Evolutionary conservation across 2,113 vertebrate genomes (phyloP).

Genomic region (Hydropotes inermis): DNA sequence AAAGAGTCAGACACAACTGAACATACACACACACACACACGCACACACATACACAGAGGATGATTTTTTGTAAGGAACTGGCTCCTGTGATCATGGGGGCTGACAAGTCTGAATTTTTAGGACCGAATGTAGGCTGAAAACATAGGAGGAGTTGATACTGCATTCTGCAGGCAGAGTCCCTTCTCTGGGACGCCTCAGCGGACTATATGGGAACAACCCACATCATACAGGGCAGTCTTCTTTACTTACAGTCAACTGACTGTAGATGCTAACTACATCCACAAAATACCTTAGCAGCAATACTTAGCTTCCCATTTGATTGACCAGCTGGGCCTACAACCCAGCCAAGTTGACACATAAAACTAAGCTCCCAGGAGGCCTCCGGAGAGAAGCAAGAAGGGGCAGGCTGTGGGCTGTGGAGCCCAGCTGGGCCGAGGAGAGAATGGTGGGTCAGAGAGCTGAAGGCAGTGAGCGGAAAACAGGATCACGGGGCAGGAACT

Average conservation of each 20-base stretch:
- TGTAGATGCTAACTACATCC: not conserved
- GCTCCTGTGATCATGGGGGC: not conserved
- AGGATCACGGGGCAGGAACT: accelerated
- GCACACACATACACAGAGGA: not conserved
- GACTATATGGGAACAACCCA: not conserved
- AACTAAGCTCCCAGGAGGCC: not conserved
- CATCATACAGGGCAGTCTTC: not conserved
- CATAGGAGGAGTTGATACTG: accelerated
- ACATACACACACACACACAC: not conserved
- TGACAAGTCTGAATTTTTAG: not conserved
- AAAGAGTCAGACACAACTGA: not conserved
- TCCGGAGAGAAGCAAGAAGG: not conserved
- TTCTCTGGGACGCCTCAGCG: not conserved
- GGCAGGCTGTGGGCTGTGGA: not conserved
- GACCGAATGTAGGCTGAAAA: not conserved
- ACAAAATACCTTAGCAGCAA: not conserved
- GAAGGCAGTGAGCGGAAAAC: accelerated
- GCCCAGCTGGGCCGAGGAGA: not conserved
- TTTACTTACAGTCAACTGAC: not conserved
- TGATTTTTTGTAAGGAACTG: not conserved
- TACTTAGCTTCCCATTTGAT: not conserved
- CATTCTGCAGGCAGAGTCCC: not conserved
- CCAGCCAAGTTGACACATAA: not conserved
- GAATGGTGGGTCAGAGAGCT: accelerated
- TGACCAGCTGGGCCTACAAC: not conserved